These are phyloP conservation scores for Ophiothrix spiculata DNA, from an alignment of 35 echinoderm and acorn worm species.

Conservation along the genomic window DNA sequence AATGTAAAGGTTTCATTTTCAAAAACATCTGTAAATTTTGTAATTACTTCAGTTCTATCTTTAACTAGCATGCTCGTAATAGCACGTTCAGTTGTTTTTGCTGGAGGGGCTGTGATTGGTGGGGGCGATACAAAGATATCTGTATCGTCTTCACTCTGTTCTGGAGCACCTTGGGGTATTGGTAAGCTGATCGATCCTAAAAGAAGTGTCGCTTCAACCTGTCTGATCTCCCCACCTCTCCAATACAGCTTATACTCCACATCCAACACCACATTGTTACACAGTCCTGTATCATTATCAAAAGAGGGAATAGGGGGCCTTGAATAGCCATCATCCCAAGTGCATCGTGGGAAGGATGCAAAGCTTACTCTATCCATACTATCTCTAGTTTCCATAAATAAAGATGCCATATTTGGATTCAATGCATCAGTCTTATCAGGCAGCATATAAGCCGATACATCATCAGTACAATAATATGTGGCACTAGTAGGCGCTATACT, in stretches of 20 bases:
- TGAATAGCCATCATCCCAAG: conserved; percentile 92
- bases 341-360: conserved; percentile 37
- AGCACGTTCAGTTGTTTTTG: background rate
- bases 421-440: conserved; percentile 18
- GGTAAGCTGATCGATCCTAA: conserved; percentile 50
- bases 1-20: conserved; percentile 2
- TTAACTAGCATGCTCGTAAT: background rate
- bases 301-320: conserved; percentile 59
- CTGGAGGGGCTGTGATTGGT: background rate
- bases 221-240: conserved; percentile 55
- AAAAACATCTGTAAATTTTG: conserved; percentile 34
- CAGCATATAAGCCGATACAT: conserved; percentile 34
- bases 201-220: conserved; percentile 37
- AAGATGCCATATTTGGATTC: conserved; percentile 31
- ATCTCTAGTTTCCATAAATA: conserved; percentile 18
- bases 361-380: background rate
- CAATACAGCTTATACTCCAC: conserved; percentile 81
- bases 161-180: background rate
- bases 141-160: conserved; percentile 15
- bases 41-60: conserved; percentile 11
- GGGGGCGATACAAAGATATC: conserved; percentile 35
- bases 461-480: conserved; percentile 71
- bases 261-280: conserved; percentile 69
- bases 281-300: conserved; percentile 53
- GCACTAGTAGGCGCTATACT: conserved; percentile 4